Evolutionary conservation across 2,797 vertebrate genomes (phyloP), one percentile per base, ranked within the genome.

Genomic region (Sebastes vulpes): DNA sequence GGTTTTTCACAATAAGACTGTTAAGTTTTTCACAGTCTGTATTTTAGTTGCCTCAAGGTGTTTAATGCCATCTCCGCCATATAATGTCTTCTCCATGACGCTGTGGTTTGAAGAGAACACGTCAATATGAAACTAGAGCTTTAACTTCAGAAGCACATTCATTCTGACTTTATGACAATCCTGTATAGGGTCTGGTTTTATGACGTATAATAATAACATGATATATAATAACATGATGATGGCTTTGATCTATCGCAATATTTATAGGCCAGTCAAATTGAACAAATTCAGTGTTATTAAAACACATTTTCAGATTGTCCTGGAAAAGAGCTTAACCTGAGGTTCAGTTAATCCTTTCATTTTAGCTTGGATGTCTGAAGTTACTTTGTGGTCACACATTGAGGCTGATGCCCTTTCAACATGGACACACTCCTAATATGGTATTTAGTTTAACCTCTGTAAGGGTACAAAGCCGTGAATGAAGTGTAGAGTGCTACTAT

Each of bases 291-390:
- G 21, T 75, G 57, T 38, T 72, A 80, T 78, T 75, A 74, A 65
- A 65, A 53, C 32, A 84, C 57, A 21, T 59, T 83, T 65, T 72
- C 52, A 20, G 53, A 71, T 64, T 18, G 50, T 16, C 20, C 66
- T 80, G 83, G 84, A 85, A 85, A 86, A 86, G 56, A 66, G 77
- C 9, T 81, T 64, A 80, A 80, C 59, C 71, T 60, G 50, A 53
- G 60, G 68, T 79, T 80, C 73, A 52, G 68, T 69, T 76, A 65
- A 72, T 77, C 56, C 68, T 78, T 69, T 82, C 21, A 83, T 74
- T 83, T 82, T 20, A 81, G n/a, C n/a, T 80, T 79, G 58, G 68
- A 83, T 68, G 72, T 72, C 64, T 65, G 32, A n/a, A 66, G 57
- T 68, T 25, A 69, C 26, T 76, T 67, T 81, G 76, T 59, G 74